Evolutionary conservation across 2,797 vertebrate genomes (phyloP).

Genomic region (Poeciliopsis presidionis): DNA sequence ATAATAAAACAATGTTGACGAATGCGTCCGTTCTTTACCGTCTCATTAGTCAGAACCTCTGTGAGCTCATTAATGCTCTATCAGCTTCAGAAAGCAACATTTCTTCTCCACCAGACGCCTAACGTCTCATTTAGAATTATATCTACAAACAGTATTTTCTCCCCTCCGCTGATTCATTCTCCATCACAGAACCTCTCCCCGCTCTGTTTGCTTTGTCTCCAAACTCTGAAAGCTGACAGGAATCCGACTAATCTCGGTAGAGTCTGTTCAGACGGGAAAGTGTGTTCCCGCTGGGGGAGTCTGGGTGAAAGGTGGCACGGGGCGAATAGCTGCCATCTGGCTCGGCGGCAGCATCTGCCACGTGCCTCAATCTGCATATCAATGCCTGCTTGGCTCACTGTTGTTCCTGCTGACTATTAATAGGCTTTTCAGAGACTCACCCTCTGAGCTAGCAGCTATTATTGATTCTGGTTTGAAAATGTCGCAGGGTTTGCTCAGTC

Average conservation of each 20-base stretch:
- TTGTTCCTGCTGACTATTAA: conserved; percentile 41
- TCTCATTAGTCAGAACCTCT: background rate
- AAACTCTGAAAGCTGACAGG: conserved; percentile 47
- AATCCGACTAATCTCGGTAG: conserved; percentile 65
- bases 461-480: conserved; percentile 19
- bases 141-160: conserved; percentile 19
- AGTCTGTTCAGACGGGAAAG: conserved; percentile 64
- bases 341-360: conserved; percentile 71
- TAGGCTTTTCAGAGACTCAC: conserved; percentile 10
- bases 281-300: conserved; percentile 58
- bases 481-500: conserved; percentile 13
- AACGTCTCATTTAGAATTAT: background rate
- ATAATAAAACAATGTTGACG: background rate
- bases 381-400: conserved; percentile 59
- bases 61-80: background rate
- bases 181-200: conserved; percentile 18
- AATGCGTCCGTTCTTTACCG: background rate
- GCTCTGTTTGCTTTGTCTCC: conserved; percentile 57
- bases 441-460: conserved; percentile 6
- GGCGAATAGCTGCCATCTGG: conserved; percentile 65
- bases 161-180: conserved; percentile 40
- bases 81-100: background rate
- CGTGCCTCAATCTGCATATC: conserved; percentile 76
- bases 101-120: conserved; percentile 1
- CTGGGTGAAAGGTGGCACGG: conserved; percentile 47